Evolutionary conservation across 2,113 vertebrate genomes (phyloP).

Genomic region (Daboia siamensis): DNA sequence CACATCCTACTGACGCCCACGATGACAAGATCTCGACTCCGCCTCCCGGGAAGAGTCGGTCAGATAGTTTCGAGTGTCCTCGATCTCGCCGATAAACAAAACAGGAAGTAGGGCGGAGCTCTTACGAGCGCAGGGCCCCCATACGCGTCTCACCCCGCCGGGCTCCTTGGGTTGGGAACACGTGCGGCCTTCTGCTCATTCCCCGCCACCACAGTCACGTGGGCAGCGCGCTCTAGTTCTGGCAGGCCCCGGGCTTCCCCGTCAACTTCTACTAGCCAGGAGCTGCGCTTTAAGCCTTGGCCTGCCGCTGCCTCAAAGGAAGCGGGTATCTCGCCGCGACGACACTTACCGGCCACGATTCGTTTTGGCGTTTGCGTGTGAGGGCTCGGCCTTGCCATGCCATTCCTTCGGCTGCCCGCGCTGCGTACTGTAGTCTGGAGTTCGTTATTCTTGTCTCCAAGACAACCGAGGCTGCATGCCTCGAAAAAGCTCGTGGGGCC

Average conservation of each 20-base stretch:
- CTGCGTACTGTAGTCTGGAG: neutral
- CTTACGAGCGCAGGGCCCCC: neutral
- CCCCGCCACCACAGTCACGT: neutral
- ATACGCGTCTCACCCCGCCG: neutral
- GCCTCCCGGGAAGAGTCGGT: too few relatives aligned
- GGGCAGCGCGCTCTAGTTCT: neutral
- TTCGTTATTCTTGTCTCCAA: constrained; percentile 29
- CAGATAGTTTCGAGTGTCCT: neutral
- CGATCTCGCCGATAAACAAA: neutral
- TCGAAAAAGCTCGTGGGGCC: neutral
- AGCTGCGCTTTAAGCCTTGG: neutral
- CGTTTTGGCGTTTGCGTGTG: neutral
- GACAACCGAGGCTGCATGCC: constrained; percentile 3
- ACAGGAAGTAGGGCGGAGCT: neutral
- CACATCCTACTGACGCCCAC: neutral
- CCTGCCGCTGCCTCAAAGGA: neutral
- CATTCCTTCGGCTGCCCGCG: neutral
- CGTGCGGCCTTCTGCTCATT: neutral
- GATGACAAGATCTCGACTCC: neutral
- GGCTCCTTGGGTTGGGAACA: neutral
- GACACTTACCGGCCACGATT: constrained; percentile 17
- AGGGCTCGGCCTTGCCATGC: neutral
- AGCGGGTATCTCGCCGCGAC: too few relatives aligned
- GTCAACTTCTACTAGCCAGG: neutral
- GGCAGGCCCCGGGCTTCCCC: neutral